phyloP scores from a whole-genome alignment of 2,888 invertebrate species.

The Nemotelus pantherinus region DNA sequence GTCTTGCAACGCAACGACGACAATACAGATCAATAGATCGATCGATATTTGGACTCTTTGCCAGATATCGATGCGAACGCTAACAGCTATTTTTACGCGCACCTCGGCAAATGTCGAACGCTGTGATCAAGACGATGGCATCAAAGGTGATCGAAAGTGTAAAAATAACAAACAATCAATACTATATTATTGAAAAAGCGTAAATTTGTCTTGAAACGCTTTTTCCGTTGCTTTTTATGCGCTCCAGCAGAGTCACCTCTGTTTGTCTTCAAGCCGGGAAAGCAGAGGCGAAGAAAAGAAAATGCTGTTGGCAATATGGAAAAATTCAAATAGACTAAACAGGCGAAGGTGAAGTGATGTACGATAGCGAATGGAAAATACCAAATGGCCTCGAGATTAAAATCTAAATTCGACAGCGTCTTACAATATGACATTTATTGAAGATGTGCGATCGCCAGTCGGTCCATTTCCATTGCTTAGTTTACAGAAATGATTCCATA shows the following conservation, averaged over 20 bases:
- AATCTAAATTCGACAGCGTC: conserved; percentile 22
- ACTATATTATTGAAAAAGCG: conserved; percentile 16
- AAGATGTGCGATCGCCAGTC: background rate
- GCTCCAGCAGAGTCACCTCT: background rate
- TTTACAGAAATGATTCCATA: background rate
- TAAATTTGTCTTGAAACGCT: background rate
- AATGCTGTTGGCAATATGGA: background rate
- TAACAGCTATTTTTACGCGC: conserved; percentile 2
- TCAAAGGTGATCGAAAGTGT: conserved; percentile 39
- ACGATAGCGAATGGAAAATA: conserved; percentile 1
- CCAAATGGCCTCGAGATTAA: conserved; percentile 40
- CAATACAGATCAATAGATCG: no score
- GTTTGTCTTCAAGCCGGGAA: conserved; percentile 3
- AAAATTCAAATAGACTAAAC: conserved; percentile 16
- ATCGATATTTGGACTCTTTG: background rate
- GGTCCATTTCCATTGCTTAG: background rate
- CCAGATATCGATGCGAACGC: background rate
- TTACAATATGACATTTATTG: conserved; percentile 39
- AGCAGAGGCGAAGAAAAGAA: conserved; percentile 4
- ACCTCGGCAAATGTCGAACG: conserved; percentile 2
- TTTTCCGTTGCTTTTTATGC: background rate
- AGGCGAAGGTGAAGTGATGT: conserved; percentile 18
- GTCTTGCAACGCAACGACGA: no score
- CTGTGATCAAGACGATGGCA: conserved; percentile 19
- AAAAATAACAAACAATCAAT: conserved; percentile 35